Percentiles rank a stretch among this genome's conserved stretches.
These are phyloP conservation scores for Takifugu flavidus DNA, from an alignment of 2,113 vertebrate species.

Conservation along the genomic window DNA sequence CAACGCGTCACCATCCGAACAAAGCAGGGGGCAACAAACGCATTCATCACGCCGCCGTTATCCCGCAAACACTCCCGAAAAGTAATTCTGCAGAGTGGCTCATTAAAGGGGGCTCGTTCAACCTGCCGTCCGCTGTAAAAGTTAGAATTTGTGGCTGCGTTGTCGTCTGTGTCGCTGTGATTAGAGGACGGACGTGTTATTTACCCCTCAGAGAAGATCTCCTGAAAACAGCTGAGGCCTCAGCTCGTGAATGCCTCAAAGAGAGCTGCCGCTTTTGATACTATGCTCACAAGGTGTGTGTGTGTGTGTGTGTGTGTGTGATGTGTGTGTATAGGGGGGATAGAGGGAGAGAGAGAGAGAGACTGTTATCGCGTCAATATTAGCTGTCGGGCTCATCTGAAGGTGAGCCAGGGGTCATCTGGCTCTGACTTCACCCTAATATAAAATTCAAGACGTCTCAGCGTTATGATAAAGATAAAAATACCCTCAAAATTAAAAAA, in stretches of 20 bases:
- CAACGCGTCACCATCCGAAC: no score
- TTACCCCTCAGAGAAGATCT: constrained; percentile 5
- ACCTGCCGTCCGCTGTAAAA: no score
- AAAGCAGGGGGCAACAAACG: no score
- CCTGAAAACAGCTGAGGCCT: constrained; percentile 7
- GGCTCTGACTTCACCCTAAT: not conserved
- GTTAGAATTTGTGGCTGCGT: not conserved
- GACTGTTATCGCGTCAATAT: not conserved
- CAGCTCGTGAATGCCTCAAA: not conserved
- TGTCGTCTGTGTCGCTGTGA: not conserved
- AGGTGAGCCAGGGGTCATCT: constrained; percentile 2
- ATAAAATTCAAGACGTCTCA: not conserved
- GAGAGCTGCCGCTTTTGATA: constrained; percentile 4
- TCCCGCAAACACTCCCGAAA: no score
- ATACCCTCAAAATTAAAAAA: not conserved
- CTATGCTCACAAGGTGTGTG: not conserved
- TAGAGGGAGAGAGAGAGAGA: not conserved
- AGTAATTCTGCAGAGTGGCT: no score
- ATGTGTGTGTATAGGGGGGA: no score
- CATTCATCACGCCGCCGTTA: no score
- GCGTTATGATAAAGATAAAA: not conserved
- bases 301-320: not conserved
- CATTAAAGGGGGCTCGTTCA: no score
- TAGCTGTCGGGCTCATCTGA: constrained; percentile 7
- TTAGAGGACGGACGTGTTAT: not conserved